Evolutionary conservation across 1,140 invertebrate species (phyloP).

Genomic region (Macrosteles quadrilineatus): DNA sequence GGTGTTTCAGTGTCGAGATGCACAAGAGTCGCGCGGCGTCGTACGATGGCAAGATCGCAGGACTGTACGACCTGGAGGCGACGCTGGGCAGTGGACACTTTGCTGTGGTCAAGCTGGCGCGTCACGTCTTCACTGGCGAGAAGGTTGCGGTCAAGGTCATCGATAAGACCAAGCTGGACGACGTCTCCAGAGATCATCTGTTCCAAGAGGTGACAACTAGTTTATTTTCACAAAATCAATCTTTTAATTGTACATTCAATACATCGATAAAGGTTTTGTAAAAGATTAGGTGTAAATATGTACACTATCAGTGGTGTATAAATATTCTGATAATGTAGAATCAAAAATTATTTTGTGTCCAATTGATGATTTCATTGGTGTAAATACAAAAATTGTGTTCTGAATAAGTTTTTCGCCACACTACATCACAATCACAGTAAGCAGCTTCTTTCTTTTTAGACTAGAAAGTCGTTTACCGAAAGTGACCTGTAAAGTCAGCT

Average conservation of each 20-base stretch:
- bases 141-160: constrained; percentile 96
- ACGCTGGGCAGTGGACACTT: constrained; percentile 95
- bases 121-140: constrained; percentile 99
- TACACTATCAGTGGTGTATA: too few species aligned
- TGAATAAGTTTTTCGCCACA: too few species aligned
- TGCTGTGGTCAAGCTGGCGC: constrained; percentile 97
- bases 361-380: too few species aligned
- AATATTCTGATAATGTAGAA: too few species aligned
- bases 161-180: constrained; percentile 97
- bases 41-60: constrained; percentile 92
- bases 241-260: constrained; percentile 17
- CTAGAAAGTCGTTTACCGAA: too few species aligned
- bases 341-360: too few species aligned
- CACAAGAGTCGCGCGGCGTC: constrained; percentile 45
- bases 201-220: constrained; percentile 97
- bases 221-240: constrained; percentile 31
- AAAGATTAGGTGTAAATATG: too few species aligned
- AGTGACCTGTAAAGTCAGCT: too few species aligned
- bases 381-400: too few species aligned
- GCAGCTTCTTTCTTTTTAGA: too few species aligned
- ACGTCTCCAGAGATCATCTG: constrained; percentile 93
- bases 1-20: constrained; percentile 54
- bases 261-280: neutral
- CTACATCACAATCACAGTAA: too few species aligned
- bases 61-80: constrained; percentile 94